These are phyloP conservation scores for Zenarchopterus dispar DNA, from an alignment of 2,797 vertebrate genomes.

Conservation along the genomic window DNA sequence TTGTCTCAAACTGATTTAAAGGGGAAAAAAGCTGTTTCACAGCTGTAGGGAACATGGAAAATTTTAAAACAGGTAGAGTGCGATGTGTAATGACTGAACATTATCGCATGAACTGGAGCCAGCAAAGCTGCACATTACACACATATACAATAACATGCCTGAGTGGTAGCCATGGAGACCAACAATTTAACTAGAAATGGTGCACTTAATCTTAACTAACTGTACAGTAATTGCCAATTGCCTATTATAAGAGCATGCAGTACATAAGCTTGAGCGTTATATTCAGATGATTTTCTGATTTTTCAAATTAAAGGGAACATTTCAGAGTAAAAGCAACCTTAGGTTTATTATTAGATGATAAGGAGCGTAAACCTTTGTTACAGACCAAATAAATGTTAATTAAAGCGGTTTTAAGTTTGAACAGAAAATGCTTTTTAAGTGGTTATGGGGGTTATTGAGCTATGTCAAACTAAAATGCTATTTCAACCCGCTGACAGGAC, in stretches of 20 bases:
- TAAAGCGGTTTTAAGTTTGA: no score
- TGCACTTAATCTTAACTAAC: conserved; percentile 17
- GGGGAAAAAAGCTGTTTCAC: background rate
- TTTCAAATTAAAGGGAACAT: no score
- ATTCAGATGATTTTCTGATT: conserved; percentile 1
- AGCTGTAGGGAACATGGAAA: background rate
- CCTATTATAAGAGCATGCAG: conserved; percentile 1
- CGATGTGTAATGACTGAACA: background rate
- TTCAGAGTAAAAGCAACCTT: no score
- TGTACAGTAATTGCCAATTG: conserved; percentile 13
- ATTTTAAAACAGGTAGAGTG: background rate
- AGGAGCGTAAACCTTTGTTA: no score
- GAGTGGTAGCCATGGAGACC: conserved; percentile 27
- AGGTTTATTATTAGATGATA: no score
- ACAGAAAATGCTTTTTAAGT: no score
- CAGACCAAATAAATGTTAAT: no score
- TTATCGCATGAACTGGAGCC: conserved; percentile 14
- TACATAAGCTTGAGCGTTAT: conserved; percentile 30
- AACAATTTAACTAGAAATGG: conserved; percentile 11
- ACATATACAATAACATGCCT: background rate
- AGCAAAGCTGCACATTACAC: background rate
- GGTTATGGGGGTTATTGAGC: no score
- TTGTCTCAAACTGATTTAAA: background rate
- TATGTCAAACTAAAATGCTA: no score
- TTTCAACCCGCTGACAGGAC: no score